Evolutionary conservation across 2,797 vertebrate genomes (phyloP).

Genomic region (Onychomys arenicola): DNA sequence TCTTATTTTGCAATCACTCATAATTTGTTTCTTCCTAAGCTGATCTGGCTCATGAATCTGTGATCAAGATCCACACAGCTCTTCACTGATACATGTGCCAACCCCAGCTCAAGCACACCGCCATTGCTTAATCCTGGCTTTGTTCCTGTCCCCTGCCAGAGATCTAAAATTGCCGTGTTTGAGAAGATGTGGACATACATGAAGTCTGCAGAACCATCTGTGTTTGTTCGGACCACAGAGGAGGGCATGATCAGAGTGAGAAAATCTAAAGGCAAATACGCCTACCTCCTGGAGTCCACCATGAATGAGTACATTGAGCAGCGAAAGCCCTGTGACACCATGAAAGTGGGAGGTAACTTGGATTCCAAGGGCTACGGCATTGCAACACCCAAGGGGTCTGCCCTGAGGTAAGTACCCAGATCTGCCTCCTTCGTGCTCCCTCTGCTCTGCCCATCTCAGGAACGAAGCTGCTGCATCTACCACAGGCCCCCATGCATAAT

Average conservation of each 20-base stretch:
- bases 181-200: constrained; percentile 99
- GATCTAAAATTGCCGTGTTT: constrained; percentile 99
- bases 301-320: constrained; percentile 99
- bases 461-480: constrained; percentile 70
- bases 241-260: constrained; percentile 98
- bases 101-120: constrained; percentile 62
- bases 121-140: constrained; percentile 67
- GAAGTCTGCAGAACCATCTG: constrained; percentile 98
- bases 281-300: constrained; percentile 98
- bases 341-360: constrained; percentile 99
- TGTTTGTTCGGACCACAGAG: constrained; percentile 99
- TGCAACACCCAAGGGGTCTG: constrained; percentile 98
- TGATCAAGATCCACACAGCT: constrained; percentile 76
- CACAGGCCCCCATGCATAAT: constrained; percentile 77
- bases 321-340: constrained; percentile 98
- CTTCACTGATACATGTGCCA: constrained; percentile 60
- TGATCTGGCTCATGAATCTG: constrained; percentile 35
- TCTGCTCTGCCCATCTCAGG: constrained; percentile 70
- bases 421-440: constrained; percentile 78
- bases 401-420: constrained; percentile 94
- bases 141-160: constrained; percentile 89
- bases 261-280: constrained; percentile 99
- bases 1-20: constrained; percentile 82
- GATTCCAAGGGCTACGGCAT: constrained; percentile 99
- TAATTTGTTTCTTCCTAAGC: constrained; percentile 80